phyloP scores from a whole-genome alignment of 2,797 vertebrate genomes.

The Eulemur mongoz region DNA sequence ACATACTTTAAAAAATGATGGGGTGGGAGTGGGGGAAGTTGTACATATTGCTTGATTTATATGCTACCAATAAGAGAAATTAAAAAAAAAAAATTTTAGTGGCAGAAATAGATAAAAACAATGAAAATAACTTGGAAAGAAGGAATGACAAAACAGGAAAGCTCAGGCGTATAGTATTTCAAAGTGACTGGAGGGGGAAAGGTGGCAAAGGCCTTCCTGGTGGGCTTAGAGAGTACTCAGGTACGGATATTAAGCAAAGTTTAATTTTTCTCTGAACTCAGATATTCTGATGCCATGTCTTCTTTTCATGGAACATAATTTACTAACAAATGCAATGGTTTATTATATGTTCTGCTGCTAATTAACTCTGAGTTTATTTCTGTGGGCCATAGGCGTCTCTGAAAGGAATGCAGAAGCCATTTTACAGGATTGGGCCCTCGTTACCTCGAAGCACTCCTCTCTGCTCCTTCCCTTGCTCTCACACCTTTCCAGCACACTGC shows the following conservation, averaged over 20 bases:
- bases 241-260: neutral
- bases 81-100: neutral
- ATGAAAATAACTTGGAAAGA: neutral
- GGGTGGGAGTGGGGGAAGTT: neutral
- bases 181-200: neutral
- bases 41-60: neutral
- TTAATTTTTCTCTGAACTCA: neutral
- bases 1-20: neutral
- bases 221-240: fast-evolving
- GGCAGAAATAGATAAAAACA: neutral
- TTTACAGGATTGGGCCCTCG: neutral
- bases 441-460: too few species aligned
- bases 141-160: neutral
- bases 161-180: neutral
- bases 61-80: neutral
- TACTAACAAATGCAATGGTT: neutral
- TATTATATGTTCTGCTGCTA: neutral
- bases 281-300: neutral
- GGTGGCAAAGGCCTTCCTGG: too few species aligned
- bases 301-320: neutral
- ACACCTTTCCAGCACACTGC: neutral
- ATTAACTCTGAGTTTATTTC: neutral
- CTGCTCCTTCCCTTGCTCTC: too few species aligned
- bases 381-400: too few species aligned
- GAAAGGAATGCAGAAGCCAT: neutral